Percentiles rank a stretch among this genome's conserved stretches.
Evolutionary conservation across 2,113 vertebrate species (phyloP).

Genomic region (Mus spicilegus): DNA sequence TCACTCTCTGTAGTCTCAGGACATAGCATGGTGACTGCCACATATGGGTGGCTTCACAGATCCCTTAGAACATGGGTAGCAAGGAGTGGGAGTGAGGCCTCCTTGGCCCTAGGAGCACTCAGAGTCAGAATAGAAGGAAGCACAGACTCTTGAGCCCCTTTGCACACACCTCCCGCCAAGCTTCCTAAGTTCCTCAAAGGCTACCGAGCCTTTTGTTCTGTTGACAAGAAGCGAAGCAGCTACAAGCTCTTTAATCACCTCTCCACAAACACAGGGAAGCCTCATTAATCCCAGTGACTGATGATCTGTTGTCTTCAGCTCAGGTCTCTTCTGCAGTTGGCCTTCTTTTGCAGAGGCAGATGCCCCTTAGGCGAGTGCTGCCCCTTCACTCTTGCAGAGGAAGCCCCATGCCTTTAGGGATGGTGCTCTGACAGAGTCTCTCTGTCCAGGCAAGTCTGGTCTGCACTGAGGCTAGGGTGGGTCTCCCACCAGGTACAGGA

Average conservation of each 20-base stretch:
- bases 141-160: background rate
- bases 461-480: background rate
- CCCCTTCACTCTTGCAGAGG: background rate
- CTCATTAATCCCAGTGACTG: slow-evolving; percentile 85
- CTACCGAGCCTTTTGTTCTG: slow-evolving; percentile 20
- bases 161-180: rapidly evolving
- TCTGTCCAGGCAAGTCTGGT: background rate
- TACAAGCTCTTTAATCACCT: slow-evolving; percentile 77
- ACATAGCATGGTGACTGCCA: background rate
- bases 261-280: slow-evolving; percentile 81
- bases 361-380: background rate
- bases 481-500: background rate
- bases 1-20: background rate
- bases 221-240: slow-evolving; percentile 57
- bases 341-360: slow-evolving; percentile 20
- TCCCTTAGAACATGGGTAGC: background rate
- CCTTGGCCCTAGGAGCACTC: background rate
- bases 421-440: background rate
- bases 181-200: background rate
- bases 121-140: background rate
- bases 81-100: background rate
- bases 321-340: slow-evolving; percentile 19
- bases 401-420: background rate
- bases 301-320: slow-evolving; percentile 78
- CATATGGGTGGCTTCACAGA: background rate